Evolutionary conservation across 2,888 invertebrate species (phyloP), one percentile per base, ranked within the genome.

Genomic region (Ethmia dodecea): DNA sequence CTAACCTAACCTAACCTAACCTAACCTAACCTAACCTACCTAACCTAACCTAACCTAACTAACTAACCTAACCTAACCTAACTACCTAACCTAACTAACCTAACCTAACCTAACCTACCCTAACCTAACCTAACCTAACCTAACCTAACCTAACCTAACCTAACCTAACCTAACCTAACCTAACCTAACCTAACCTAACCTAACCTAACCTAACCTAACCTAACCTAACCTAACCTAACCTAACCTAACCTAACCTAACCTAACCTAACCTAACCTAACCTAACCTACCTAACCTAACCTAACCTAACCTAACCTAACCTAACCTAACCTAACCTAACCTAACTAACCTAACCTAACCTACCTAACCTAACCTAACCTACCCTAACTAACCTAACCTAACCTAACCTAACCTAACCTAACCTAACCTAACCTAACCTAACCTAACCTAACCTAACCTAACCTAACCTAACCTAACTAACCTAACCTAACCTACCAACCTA

Each of bases 51-150:
- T n/a, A n/a, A n/a, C n/a, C n/a, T n/a, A n/a, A n/a, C n/a, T n/a
- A 43, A n/a, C 36, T 37, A 41, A 36, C 37, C 24, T 20, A 31
- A 31, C 28, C 22, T 34, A 28, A 31, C 12, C 34, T 37, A 43
- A n/a, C n/a, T n/a, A 43, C 45, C 45, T 42, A 45, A 42, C 47
- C 47, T 43, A 39, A 41, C 47, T 43, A 39, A 41, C 41, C 40
- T 35, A 38, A 42, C 38, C 41, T 40, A 39, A 20, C 20, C 20
- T 38, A 43, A 38, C 36, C 44, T 40, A 44, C 41, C 44, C 20
- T 20, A 20, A 20, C 20, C 20, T 20, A 20, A 43, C 40, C 43
- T 43, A 43, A 38, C 42, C 43, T 45, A 41, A 40, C 42, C 45
- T 42, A 41, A 37, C 40, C 40, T 38, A 40, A 38, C 35, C 38